Evolutionary conservation across 2,113 vertebrate species (phyloP), one percentile per base, ranked within the genome.

Genomic region (Cettia cetti): DNA sequence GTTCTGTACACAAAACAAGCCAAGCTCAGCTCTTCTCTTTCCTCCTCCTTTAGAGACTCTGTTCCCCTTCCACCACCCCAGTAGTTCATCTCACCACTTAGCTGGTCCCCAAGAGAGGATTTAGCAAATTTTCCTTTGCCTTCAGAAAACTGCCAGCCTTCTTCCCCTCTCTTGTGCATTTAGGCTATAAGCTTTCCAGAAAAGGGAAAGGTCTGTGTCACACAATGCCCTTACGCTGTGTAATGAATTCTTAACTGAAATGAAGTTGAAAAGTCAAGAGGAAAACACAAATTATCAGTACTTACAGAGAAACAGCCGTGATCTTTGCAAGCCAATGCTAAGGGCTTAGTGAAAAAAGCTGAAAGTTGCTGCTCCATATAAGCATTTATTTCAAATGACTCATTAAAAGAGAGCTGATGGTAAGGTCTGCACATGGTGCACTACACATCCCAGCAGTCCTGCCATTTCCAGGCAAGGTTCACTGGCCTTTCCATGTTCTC

Each of bases 191-290:
- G 23, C 30, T 68, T 28, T 47, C 24, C 74, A 84, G 24, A 47
- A 49, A 42, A 83, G 45, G n/a, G 50, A 50, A 59, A 59, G 40
- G 77, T 56, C 72, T 78, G 26, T 81, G 44, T 49, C 65, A 60
- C 52, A 64, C 3, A 1, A 44, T 15, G 47, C 59, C 72, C 42
- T 61, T 47, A 47, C 0, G 0, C 52, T 40, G 60, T 2, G 0
- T 64, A 92, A 83, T 39, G n/a, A 82, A 89, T 74, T 71, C 59
- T 74, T 68, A 63, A 86, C 30, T n/a, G 35, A 90, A 88, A 82
- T 57, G 21, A 49, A 66, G 47, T 28, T 54, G 54, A 68, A 63
- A 84, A 96, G 77, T 91, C 84, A 84, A 63, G 65, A 91, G 44
- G n/a, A 78, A 82, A 95, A 30, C 66, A 87, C 15, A 72, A 84